A percentile compares a stretch with the other conserved stretches of the same genome.
These are phyloP conservation scores for Myotis planiceps DNA, from an alignment of 2,797 vertebrate species.

Conservation along the genomic window DNA sequence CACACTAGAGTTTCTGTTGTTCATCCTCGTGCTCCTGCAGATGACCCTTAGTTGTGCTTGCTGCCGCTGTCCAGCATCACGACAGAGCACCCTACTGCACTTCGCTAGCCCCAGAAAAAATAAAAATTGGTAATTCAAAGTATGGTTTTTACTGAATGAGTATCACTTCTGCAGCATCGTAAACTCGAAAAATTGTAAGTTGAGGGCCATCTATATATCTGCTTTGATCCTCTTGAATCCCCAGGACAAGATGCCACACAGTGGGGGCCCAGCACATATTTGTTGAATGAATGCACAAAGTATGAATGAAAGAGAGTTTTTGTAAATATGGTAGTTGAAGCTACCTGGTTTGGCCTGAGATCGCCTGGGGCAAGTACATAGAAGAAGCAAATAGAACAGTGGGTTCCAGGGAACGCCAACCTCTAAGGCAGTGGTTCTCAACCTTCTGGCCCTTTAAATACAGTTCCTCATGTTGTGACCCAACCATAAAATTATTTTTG, in stretches of 20 bases:
- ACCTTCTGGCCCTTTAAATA: too few relatives aligned
- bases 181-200: neutral
- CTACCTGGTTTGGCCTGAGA: neutral
- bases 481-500: too few relatives aligned
- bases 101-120: rapidly evolving
- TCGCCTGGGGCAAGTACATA: neutral
- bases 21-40: too few relatives aligned
- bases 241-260: neutral
- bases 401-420: neutral
- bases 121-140: neutral
- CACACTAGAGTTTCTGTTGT: neutral
- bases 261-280: neutral
- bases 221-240: neutral
- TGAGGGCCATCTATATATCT: neutral
- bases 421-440: too few relatives aligned
- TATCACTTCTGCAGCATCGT: neutral
- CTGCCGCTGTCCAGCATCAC: neutral
- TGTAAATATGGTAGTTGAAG: neutral
- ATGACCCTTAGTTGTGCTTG: rapidly evolving
- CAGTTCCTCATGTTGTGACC: too few relatives aligned
- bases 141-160: too few relatives aligned
- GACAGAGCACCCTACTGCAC: rapidly evolving
- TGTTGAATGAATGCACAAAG: neutral
- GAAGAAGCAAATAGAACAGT: neutral
- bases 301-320: neutral